Conservation (phyloP, 2,888 invertebrate species). For the Synanthedon andrenaeformis region DNA sequence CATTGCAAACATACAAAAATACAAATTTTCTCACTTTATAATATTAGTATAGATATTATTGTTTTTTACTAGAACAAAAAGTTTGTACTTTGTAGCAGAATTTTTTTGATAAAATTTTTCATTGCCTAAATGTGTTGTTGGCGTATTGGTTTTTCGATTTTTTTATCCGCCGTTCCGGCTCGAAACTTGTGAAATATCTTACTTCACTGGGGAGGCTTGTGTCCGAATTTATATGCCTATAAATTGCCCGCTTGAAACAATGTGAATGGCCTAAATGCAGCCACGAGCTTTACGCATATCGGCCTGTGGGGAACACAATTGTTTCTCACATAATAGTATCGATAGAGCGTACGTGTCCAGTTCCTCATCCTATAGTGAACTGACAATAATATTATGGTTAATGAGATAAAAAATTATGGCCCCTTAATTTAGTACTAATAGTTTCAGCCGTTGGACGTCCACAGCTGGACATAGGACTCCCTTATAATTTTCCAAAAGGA, state of each 20-base stretch:
- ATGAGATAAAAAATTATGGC: too few relatives aligned
- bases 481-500: too few relatives aligned
- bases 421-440: too few relatives aligned
- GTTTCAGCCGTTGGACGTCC: too few relatives aligned
- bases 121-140: conserved; percentile 20
- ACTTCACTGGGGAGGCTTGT: conserved; percentile 19
- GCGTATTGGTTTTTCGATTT: conserved; percentile 8
- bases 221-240: conserved; percentile 30
- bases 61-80: not conserved
- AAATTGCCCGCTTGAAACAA: conserved; percentile 40
- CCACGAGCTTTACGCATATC: conserved; percentile 25
- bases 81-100: too few relatives aligned
- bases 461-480: too few relatives aligned
- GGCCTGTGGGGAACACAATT: conserved; percentile 34
- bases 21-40: too few relatives aligned
- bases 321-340: conserved; percentile 11
- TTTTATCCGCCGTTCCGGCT: conserved; percentile 23
- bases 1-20: too few relatives aligned
- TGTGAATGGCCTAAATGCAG: conserved; percentile 15
- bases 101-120: conserved; percentile 6
- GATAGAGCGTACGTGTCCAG: too few relatives aligned
- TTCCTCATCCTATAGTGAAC: too few relatives aligned
- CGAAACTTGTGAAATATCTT: conserved; percentile 26
- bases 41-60: not conserved
- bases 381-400: too few relatives aligned